Percentiles rank a stretch among this genome's conserved stretches.
phyloP scores from a whole-genome alignment of 1,140 invertebrate species.

The Thaumatotibia leucotreta region DNA sequence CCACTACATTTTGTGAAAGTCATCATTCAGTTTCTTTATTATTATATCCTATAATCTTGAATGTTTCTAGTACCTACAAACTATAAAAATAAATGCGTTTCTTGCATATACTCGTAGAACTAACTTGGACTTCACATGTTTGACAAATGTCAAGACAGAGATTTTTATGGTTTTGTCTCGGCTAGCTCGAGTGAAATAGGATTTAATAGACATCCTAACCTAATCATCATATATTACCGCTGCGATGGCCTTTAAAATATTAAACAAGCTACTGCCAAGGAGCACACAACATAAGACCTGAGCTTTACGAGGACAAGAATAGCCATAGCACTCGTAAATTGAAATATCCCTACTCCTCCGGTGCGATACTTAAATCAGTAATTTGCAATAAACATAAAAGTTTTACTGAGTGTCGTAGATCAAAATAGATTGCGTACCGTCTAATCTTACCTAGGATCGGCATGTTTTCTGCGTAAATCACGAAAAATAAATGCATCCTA shows the following conservation, averaged over 20 bases:
- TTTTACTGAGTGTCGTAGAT: neutral
- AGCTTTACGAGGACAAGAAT: neutral
- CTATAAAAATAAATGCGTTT: too few species aligned
- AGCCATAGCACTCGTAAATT: neutral
- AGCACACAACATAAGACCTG: neutral
- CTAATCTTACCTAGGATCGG: conserved; percentile 5
- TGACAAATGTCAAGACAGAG: neutral
- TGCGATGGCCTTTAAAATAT: neutral
- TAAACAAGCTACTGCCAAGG: neutral
- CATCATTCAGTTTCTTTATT: too few species aligned
- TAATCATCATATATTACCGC: neutral
- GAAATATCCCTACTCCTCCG: neutral
- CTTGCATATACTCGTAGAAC: too few species aligned
- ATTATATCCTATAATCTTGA: too few species aligned
- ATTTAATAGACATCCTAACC: neutral
- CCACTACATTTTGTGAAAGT: too few species aligned
- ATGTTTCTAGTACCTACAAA: too few species aligned
- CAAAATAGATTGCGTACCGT: conserved; percentile 7
- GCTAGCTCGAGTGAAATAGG: neutral
- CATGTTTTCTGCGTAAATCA: conserved; percentile 11
- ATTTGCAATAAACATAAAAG: conserved; percentile 13
- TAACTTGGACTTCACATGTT: neutral
- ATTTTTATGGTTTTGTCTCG: neutral
- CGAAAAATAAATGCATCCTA: conserved; percentile 15
- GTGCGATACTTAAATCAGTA: conserved; percentile 12